Evolutionary conservation across 2,797 vertebrate genomes (phyloP), one percentile per base, ranked within the genome.

Genomic region (Antrozous pallidus): DNA sequence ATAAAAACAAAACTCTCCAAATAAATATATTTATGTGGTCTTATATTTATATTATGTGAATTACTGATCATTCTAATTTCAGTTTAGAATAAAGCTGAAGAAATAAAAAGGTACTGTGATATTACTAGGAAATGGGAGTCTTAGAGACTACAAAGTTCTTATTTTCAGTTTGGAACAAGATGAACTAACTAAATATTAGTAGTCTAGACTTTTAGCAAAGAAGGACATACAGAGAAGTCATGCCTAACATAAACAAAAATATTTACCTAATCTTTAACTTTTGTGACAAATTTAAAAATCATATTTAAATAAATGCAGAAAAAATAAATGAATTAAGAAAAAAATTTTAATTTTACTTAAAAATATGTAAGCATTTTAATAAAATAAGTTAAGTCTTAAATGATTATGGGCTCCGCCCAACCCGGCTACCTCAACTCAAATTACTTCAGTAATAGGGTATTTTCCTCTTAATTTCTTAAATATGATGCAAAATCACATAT

Each of bases 191-290:
- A 78, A 94, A 87, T 54, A 20, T 88, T 70, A 69, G n/a, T 51
- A 91, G 63, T 80, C 42, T 40, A 94, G 54, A 90, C 58, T 42
- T 95, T 77, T 20, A 78, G 47, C 42, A 93, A 78, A 20, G 92
- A 85, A 78, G 40, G 92, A 96, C 91, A 94, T 71, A 82, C 31
- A 88, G 26, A 70, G 69, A 58, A 54, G 12, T 85, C 33, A 93
- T 80, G 26, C 56, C 56, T 96, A 84, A 83, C 26, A 77, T 45
- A 88, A 74, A 88, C 47, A 96, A 51, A 94, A 36, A 38, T 87
- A 97, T 95, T 93, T 96, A 88, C 87, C 95, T 91, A 94, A 93
- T 96, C 87, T 96, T 96, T 96, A 95, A 95, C 69, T 93, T 78
- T 97, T 92, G 38, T 95, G 93, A 93, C 9, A 95, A 95, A 87